Conservation (phyloP, 2,888 invertebrate species). For the Pachydiplax longipennis region DNA sequence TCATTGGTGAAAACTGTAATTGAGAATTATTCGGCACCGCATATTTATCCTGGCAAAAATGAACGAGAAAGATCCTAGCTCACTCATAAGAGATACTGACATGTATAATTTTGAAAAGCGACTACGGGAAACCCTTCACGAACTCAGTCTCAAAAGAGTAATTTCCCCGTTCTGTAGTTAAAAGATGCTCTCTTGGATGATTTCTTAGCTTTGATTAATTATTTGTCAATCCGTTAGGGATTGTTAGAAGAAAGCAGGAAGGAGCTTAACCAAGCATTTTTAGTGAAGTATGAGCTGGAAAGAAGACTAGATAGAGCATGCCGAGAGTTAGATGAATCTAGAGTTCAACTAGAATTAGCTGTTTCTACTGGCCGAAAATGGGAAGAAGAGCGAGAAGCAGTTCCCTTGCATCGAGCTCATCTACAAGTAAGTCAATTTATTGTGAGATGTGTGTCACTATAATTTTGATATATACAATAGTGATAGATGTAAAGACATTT, state of each 20-base stretch:
- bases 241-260: slow-evolving; percentile 39
- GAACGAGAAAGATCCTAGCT: background rate
- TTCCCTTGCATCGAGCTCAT: slow-evolving; percentile 18
- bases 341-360: slow-evolving; percentile 46
- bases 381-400: slow-evolving; percentile 45
- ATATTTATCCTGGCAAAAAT: background rate
- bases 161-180: background rate
- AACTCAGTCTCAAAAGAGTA: slow-evolving; percentile 30
- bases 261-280: slow-evolving; percentile 41
- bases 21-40: background rate
- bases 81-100: background rate
- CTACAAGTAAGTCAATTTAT: background rate
- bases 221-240: background rate
- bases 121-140: slow-evolving; percentile 26
- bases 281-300: slow-evolving; percentile 44
- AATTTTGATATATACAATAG: background rate
- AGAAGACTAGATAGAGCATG: slow-evolving; percentile 42
- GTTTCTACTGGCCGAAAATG: slow-evolving; percentile 35
- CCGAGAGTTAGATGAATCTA: slow-evolving; percentile 36
- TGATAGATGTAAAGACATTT: too few relatives aligned
- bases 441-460: background rate
- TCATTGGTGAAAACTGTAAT: too few relatives aligned
- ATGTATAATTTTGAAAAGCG: slow-evolving; percentile 32
- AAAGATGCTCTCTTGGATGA: background rate
- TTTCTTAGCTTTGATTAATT: background rate